Base-by-base conservation (phyloP, 2,888 invertebrate species). In the Unio pictorum region DNA sequence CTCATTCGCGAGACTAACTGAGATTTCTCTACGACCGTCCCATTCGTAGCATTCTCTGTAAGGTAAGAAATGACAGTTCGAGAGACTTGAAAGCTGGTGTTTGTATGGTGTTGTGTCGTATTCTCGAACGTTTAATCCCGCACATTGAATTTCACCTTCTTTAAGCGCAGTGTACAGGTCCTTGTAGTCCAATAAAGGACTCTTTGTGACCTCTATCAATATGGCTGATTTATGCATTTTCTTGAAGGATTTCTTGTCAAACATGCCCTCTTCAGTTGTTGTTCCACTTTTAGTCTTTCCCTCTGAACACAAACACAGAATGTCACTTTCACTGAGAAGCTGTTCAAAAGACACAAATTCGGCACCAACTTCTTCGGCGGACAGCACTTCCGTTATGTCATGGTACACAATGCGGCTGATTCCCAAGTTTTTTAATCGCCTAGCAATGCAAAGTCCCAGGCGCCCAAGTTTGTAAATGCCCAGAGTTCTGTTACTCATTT, bases 61-160 rank as follows among this genome's bases (percentile, higher is more conserved):
- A 20, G 97, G 97, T 18, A 94, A 90, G 61, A 97, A 90, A 75
- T 95, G 94, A 88, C 96, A 95, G 89, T 97, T 97, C 55, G 93
- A 91, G 23, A 97, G 87, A 72, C 93, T 93, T 28, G 95, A 92
- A 45, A 97, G 91, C 3, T 94, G 94, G 90, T 93, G 93, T 80
- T 95, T 93, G n/a, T 94, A 86, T 0, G 96, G 96, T 71, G 97
- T 90, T 63, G 75, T 69, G 74, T 80, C 78, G 72, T 77, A 77
- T 7, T 94, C 94, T 78, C 94, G 96, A 0, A 97, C 97, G 91
- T 97, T 97, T 55, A 98, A 91, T 0, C 97, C 97, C 0, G 97
- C 97, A 0, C 94, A 95, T 84, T 92, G 91, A 69, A 97, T 96
- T 6, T 91, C 92, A 18, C 93, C 93, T 64, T 91, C 92, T 80